Evolutionary conservation across 1,140 invertebrate genomes (phyloP).

Genomic region (Tetramorium simillimum): DNA sequence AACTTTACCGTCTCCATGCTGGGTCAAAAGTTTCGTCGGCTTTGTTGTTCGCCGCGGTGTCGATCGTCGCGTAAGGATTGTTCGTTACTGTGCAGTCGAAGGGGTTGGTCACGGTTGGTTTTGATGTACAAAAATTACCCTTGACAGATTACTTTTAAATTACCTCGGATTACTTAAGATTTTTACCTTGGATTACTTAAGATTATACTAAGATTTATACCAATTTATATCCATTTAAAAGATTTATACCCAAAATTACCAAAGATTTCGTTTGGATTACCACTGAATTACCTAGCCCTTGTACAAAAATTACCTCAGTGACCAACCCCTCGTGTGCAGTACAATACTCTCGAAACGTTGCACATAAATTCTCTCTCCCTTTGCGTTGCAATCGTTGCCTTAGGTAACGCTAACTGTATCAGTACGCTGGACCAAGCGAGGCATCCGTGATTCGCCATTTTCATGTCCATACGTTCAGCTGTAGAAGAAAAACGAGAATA

Average conservation of each 20-base stretch:
- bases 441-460: background rate
- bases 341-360: background rate
- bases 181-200: no score
- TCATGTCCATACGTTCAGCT: background rate
- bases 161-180: no score
- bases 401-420: background rate
- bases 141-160: no score
- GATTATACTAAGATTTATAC: no score
- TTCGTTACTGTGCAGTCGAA: background rate
- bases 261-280: no score
- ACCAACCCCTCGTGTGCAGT: no score
- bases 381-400: background rate
- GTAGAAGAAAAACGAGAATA: slow-evolving; percentile 10
- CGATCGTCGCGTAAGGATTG: background rate
- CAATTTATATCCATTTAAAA: no score
- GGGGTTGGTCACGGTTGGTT: no score
- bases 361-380: background rate
- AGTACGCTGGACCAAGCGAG: background rate
- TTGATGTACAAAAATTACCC: no score
- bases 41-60: slow-evolving; percentile 31
- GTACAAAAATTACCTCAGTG: no score
- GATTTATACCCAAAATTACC: no score
- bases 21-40: slow-evolving; percentile 9
- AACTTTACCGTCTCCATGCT: slow-evolving; percentile 42
- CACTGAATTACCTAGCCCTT: no score